Base-by-base conservation (phyloP, 2,888 invertebrate species). In the Trichogramma evanescens region DNA sequence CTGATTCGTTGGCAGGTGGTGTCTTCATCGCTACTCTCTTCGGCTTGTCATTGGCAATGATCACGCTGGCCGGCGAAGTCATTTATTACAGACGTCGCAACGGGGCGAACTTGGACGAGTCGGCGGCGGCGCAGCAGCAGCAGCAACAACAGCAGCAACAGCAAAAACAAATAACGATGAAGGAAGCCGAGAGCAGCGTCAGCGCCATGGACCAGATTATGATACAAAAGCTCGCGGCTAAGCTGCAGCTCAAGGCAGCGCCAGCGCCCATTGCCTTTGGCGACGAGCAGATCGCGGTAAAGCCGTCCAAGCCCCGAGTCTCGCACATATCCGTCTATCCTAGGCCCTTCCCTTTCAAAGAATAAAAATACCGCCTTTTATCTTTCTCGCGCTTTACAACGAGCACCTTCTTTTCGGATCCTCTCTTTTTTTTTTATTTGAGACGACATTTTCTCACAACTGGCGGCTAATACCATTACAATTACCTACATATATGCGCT, bases 11-110 rank as follows among this genome's bases (percentile, higher is more conserved):
- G 76, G 73, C 74, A 89, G 90, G 91, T 54, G 94, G 94, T 0
- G 93, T 94, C 0, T 94, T 94, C 72, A 93, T 94, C 66, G 93
- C 93, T 0, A 93, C 93, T 0, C 79, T 93, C 0, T 89, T 91
- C 72, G 94, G 94, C 0, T 77, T 94, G 4, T 88, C 88, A 0
- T 72, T 94, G 56, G 93, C 94, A 0, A 90, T 94, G 89, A 74
- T 92, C 0, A 92, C 93, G 0, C 76, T 95, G 13, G 88, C 85
- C 0, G 86, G 87, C 69, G 94, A 94, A 77, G 89, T 94, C 0
- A 80, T 90, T 61, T 92, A 91, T 70, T 90, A 91, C 73, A 68
- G 75, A 3, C 72, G 73, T 38, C 69, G 68, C 9, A 70, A 69
- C 54, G 66, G 13, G 2, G 48, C 61, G 2, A n/a, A 45, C n/a